Evolutionary conservation across 1,140 invertebrate genomes (phyloP).

Genomic region (Pseudomyrmex gracilis): DNA sequence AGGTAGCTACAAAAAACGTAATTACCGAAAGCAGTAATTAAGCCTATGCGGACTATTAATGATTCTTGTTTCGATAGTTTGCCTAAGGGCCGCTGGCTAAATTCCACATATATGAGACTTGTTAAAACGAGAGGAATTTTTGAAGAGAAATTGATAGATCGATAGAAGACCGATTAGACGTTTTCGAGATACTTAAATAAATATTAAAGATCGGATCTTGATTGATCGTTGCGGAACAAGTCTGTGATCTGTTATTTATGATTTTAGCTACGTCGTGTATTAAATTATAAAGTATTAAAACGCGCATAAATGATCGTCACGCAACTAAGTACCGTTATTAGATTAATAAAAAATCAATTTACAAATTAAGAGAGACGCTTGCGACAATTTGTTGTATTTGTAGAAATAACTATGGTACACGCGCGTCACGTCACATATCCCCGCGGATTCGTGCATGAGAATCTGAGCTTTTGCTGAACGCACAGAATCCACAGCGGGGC

Average conservation of each 20-base stretch:
- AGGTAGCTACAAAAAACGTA: constrained; percentile 69
- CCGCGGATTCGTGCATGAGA: constrained; percentile 10
- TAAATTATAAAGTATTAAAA: neutral
- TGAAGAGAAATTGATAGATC: constrained; percentile 48
- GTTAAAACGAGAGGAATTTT: constrained; percentile 25
- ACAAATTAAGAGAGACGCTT: neutral
- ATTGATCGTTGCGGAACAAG: constrained; percentile 24
- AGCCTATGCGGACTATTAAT: constrained; percentile 67
- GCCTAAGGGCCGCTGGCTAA: constrained; percentile 19
- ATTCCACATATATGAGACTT: neutral
- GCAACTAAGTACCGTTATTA: no score
- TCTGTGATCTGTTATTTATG: constrained; percentile 37
- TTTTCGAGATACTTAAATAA: constrained; percentile 33
- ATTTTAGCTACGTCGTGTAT: constrained; percentile 22
- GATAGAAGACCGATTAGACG: constrained; percentile 45
- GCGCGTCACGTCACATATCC: constrained; percentile 22
- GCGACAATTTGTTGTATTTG: neutral
- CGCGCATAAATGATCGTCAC: no score
- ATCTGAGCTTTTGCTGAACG: constrained; percentile 45
- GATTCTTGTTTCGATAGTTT: constrained; percentile 42
- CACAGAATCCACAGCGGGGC: constrained; percentile 16
- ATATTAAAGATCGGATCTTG: constrained; percentile 42
- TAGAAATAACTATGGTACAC: constrained; percentile 1
- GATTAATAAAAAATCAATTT: neutral
- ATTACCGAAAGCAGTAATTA: constrained; percentile 76